Conservation (phyloP, 2,888 invertebrate genomes). For the Spodoptera exigua region DNA sequence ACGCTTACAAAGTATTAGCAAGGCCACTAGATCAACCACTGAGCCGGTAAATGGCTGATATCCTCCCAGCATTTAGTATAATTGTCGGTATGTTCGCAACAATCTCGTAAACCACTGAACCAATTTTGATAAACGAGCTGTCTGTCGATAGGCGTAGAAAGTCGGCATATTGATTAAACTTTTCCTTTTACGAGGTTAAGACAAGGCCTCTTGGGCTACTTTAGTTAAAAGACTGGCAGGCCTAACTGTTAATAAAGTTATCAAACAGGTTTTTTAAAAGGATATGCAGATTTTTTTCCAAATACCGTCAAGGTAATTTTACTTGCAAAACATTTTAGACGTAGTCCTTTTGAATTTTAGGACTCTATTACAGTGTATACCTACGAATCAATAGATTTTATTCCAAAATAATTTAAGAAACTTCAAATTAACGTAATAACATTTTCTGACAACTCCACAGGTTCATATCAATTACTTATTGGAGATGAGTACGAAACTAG, state of each 20-base stretch:
- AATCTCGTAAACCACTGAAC: constrained; percentile 43
- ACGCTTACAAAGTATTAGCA: neutral
- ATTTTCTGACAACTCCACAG: too few species aligned
- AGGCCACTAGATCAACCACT: constrained; percentile 12
- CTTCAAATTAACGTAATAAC: too few species aligned
- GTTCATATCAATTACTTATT: too few species aligned
- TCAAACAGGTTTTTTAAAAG: neutral
- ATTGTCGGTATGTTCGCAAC: constrained; percentile 28
- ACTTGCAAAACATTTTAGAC: too few species aligned
- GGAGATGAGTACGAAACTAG: too few species aligned
- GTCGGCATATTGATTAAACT: constrained; percentile 39
- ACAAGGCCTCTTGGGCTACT: constrained; percentile 15
- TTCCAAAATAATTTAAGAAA: too few species aligned
- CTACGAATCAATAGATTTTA: too few species aligned
- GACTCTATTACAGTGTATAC: too few species aligned
- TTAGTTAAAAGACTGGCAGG: neutral
- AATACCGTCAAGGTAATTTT: too few species aligned
- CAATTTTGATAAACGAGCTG: constrained; percentile 46
- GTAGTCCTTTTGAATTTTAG: too few species aligned
- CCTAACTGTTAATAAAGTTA: neutral
- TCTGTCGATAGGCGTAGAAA: constrained; percentile 45
- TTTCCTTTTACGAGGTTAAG: constrained; percentile 48
- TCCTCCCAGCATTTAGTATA: constrained; percentile 28
- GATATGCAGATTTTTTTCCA: too few species aligned
- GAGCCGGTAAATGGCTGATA: constrained; percentile 25